phyloP scores from a whole-genome alignment of 2,113 vertebrate species.

The Physeter macrocephalus region DNA sequence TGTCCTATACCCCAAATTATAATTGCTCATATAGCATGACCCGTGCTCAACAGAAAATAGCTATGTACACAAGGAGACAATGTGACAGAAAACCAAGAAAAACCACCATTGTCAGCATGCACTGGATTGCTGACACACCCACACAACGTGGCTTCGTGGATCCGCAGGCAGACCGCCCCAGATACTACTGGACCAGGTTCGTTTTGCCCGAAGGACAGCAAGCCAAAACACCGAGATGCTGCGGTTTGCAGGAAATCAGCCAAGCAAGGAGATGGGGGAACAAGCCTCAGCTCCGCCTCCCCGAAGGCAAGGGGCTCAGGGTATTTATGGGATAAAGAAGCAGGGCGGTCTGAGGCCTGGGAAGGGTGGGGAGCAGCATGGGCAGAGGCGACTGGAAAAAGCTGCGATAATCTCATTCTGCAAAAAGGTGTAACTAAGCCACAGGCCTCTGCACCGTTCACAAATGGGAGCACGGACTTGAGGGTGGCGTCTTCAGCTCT shows the following conservation, averaged over 20 bases:
- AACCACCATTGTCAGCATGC: not conserved
- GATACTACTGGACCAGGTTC: not conserved
- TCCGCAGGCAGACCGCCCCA: not conserved
- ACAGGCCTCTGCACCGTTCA: not conserved
- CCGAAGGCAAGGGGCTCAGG: not conserved
- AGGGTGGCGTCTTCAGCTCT: not conserved
- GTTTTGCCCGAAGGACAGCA: not conserved
- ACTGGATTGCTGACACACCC: not conserved
- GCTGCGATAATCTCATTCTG: not conserved
- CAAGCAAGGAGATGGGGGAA: not conserved
- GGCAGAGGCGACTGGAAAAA: accelerated
- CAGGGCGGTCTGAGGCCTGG: not conserved
- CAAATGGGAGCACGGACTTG: not conserved
- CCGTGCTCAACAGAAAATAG: not conserved
- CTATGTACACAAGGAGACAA: not conserved
- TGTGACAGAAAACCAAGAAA: not conserved
- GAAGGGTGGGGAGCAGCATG: not conserved
- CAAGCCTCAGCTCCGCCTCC: not conserved
- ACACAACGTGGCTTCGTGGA: not conserved
- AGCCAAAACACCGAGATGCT: not conserved
- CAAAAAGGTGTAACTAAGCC: not conserved
- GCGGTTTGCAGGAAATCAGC: not conserved
- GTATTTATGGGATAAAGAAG: not conserved
- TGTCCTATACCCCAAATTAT: not conserved
- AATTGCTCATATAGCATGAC: not conserved